Evolutionary conservation across 2,113 vertebrate species (phyloP).

Genomic region (Anolis carolinensis): DNA sequence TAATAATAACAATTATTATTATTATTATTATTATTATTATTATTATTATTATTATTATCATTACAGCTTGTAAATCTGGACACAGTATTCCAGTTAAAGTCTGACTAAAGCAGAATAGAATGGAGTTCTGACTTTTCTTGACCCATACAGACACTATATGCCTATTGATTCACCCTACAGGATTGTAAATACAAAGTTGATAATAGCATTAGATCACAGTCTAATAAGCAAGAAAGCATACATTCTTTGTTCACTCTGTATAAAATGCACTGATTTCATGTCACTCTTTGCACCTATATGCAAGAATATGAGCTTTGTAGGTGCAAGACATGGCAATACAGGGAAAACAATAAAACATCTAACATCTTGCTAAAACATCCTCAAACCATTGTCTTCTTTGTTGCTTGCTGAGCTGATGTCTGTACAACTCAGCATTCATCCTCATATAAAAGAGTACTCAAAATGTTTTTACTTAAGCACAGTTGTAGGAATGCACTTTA

Average conservation of each 20-base stretch:
- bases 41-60: no score
- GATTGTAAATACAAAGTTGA: neutral
- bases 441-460: slow-evolving; percentile 14
- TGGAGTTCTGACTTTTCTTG: no score
- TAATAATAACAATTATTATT: no score
- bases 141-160: no score
- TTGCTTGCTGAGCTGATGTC: slow-evolving; percentile 25
- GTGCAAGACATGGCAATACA: neutral
- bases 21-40: no score
- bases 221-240: accelerated
- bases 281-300: accelerated
- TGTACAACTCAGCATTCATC: slow-evolving; percentile 11
- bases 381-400: slow-evolving; percentile 35
- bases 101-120: no score
- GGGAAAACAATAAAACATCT: neutral
- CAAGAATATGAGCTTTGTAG: neutral
- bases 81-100: no score
- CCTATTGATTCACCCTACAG: no score
- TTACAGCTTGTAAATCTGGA: no score
- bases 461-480: slow-evolving; percentile 38
- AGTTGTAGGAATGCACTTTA: neutral
- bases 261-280: slow-evolving; percentile 22
- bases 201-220: accelerated
- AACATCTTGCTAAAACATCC: slow-evolving; percentile 41
- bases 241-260: neutral